These are phyloP conservation scores for Andrena camellia DNA, from an alignment of 2,888 invertebrate species.

Conservation along the genomic window DNA sequence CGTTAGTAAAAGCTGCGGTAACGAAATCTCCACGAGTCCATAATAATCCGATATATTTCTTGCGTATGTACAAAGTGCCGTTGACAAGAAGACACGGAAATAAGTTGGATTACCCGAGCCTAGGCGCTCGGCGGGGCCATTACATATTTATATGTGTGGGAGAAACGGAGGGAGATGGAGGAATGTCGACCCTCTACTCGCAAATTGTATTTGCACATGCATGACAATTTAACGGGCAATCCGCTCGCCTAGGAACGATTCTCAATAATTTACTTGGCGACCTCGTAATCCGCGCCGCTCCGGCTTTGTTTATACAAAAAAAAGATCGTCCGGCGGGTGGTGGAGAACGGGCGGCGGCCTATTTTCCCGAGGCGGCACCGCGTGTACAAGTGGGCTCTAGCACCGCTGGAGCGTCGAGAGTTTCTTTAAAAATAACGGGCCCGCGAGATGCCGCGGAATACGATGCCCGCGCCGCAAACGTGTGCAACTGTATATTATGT, in stretches of 20 bases:
- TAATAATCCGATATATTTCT: conserved; percentile 52
- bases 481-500: conserved; percentile 19
- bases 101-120: conserved; percentile 2
- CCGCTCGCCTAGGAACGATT: conserved; percentile 41
- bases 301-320: neutral
- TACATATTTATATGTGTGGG: conserved; percentile 9
- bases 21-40: conserved; percentile 43
- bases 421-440: conserved; percentile 19
- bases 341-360: neutral
- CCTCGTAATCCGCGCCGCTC: conserved; percentile 30
- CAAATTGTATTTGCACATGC: conserved; percentile 24
- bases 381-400: conserved; percentile 5
- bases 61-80: conserved; percentile 57
- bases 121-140: conserved; percentile 4
- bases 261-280: conserved; percentile 30
- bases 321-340: neutral
- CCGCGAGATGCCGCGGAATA: conserved; percentile 21
- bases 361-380: neutral
- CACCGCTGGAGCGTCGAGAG: neutral
- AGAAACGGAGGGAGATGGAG: neutral
- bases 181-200: conserved; percentile 12
- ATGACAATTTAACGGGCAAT: conserved; percentile 2
- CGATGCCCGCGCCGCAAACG: conserved; percentile 17
- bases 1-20: neutral
- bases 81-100: conserved; percentile 14